Evolutionary conservation across 2,797 vertebrate genomes (phyloP), one percentile per base, ranked within the genome.

Genomic region (Taenioides sp.): DNA sequence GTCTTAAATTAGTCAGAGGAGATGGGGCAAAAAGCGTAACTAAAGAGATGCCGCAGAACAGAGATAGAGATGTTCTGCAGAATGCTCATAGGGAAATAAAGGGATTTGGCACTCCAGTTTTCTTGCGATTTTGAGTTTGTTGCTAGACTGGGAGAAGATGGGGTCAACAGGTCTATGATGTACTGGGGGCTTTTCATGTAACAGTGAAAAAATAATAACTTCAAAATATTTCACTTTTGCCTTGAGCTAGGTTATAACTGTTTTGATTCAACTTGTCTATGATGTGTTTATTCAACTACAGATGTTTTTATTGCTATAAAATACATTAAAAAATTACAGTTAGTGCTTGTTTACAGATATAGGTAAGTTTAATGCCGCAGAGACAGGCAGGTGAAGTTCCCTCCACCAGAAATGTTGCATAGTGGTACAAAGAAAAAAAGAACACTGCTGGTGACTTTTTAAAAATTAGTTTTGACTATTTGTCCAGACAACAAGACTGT

Each of bases 1-100:
- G 71, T 88, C 71, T 85, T 80, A 88, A 89, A 87, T 89, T 85
- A 89, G 82, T 85, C 79, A 74, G 74, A 1, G 50, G 49, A 69
- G 79, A 72, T 75, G 80, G 69, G 50, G 74, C 70, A 75, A 27
- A 63, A 83, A 80, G 86, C 66, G 84, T 84, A 71, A 80, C 76
- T 68, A 73, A 83, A 80, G 78, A 80, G 20, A 43, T 16, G 31
- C 68, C 67, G 78, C 78, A 82, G 82, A 4, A 47, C 14, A 34
- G 67, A 34, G 47, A 65, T 16, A 79, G 66, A 80, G 77, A 62
- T 50, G 67, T 78, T 70, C 60, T 75, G 82, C 57, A 23, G 63
- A 67, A 83, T 67, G 64, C 52, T 74, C 43, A 69, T 58, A 34
- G 18, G 28, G 18, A 34, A 37, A 10, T 11, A 34, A 27, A 28